Conservation (phyloP, 2,888 invertebrate species). For the Trichacis sp. region DNA sequence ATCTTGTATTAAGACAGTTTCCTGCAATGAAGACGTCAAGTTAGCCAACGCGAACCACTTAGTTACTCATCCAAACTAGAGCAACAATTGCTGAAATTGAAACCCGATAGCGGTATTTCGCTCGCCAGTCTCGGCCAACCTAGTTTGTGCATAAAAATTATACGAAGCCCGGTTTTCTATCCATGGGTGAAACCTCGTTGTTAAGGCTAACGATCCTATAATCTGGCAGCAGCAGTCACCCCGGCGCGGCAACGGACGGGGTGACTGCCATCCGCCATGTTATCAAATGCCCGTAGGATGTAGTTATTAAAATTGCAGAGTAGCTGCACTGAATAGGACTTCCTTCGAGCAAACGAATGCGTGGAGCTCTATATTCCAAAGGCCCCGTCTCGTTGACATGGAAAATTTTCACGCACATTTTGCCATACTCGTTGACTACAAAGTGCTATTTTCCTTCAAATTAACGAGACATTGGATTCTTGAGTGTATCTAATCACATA, state of each 20-base stretch:
- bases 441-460: conserved; percentile 33
- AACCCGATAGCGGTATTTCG: conserved; percentile 31
- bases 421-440: conserved; percentile 6
- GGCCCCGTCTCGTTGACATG: conserved; percentile 52
- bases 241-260: conserved; percentile 33
- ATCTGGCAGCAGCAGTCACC: conserved; percentile 41
- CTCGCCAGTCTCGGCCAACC: conserved; percentile 19
- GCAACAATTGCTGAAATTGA: conserved; percentile 8
- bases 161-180: conserved; percentile 21
- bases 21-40: too few species aligned
- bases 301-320: conserved; percentile 65
- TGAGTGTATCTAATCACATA: too few species aligned
- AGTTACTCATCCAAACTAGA: too few species aligned
- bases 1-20: too few species aligned
- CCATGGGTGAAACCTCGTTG: conserved; percentile 36
- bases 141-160: conserved; percentile 37
- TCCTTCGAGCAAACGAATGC: conserved; percentile 51
- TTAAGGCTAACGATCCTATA: conserved; percentile 44
- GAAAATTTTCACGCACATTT: conserved; percentile 49
- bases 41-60: too few species aligned
- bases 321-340: conserved; percentile 56
- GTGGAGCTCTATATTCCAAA: conserved; percentile 56
- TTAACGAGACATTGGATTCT: conserved; percentile 49
- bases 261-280: conserved; percentile 58
- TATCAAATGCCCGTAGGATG: conserved; percentile 61